These are phyloP conservation scores for Parnassius mnemosyne DNA, from an alignment of 2,888 invertebrate species.

Conservation along the genomic window DNA sequence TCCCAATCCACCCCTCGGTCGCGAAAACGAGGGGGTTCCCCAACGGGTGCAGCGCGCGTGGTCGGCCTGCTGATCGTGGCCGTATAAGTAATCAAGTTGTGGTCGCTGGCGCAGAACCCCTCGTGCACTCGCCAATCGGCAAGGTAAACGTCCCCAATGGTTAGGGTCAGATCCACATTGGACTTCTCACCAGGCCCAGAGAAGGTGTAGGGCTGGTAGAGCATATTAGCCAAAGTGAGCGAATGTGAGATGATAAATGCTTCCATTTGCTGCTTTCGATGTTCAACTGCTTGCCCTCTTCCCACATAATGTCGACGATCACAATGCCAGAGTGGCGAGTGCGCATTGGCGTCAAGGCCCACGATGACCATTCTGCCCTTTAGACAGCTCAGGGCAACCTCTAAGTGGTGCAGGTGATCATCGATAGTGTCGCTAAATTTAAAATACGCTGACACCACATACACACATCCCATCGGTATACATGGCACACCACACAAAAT, in stretches of 20 bases:
- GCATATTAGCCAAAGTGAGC: constrained; percentile 13
- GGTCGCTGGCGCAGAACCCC: constrained; percentile 29
- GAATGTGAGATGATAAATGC: constrained; percentile 18
- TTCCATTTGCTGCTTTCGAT: constrained; percentile 24
- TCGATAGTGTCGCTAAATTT: no score
- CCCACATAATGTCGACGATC: constrained; percentile 16
- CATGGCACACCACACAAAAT: no score
- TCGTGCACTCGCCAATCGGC: constrained; percentile 21
- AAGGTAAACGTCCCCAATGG: constrained; percentile 1
- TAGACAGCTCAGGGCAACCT: no score
- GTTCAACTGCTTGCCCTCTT: constrained; percentile 17
- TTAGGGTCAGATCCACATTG: constrained; percentile 24
- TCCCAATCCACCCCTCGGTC: no score
- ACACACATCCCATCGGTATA: no score
- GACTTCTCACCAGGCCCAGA: constrained; percentile 26
- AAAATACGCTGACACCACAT: no score
- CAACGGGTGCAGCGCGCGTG: no score
- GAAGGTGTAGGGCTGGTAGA: constrained; percentile 19
- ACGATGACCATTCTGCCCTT: constrained; percentile 23
- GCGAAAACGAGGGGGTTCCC: no score
- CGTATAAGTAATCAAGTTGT: no score
- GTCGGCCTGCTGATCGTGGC: no score
- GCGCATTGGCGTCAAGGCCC: constrained; percentile 26
- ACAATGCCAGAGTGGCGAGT: constrained; percentile 31
- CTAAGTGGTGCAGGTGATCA: no score